These are phyloP conservation scores for Bimastos eiseni DNA, from an alignment of 2,888 invertebrate species.

Conservation along the genomic window DNA sequence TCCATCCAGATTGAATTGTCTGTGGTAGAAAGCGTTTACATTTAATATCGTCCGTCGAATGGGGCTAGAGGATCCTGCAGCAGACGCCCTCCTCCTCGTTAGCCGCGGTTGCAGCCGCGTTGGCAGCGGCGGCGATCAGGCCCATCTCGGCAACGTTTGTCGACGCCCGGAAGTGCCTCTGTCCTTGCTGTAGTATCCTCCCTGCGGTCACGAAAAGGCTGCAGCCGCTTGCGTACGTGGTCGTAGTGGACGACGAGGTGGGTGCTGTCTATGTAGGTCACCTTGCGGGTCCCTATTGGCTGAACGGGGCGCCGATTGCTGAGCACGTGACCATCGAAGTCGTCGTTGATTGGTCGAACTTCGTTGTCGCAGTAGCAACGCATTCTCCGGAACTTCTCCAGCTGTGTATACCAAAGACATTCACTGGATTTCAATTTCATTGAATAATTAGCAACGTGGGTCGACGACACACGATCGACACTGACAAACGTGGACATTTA, in stretches of 20 bases:
- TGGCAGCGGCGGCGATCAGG: not conserved
- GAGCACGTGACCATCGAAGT: slow-evolving; percentile 23
- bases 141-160: slow-evolving; percentile 19
- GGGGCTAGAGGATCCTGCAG: not conserved
- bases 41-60: not conserved
- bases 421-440: too few species aligned
- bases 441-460: too few species aligned
- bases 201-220: slow-evolving; percentile 17
- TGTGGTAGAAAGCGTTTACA: not conserved
- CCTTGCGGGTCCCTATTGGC: slow-evolving; percentile 34
- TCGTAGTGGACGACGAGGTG: slow-evolving; percentile 17
- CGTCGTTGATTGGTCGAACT: slow-evolving; percentile 5
- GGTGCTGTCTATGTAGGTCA: not conserved
- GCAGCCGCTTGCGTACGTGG: slow-evolving; percentile 17
- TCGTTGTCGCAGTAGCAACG: slow-evolving; percentile 10
- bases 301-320: slow-evolving; percentile 35
- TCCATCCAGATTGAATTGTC: not conserved
- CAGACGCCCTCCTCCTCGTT: slow-evolving; percentile 14
- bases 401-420: not conserved
- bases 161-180: slow-evolving; percentile 1
- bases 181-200: not conserved
- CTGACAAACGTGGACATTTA: too few species aligned
- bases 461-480: too few species aligned
- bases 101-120: slow-evolving; percentile 22
- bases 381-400: not conserved